phyloP scores from a whole-genome alignment of 2,113 vertebrate species.

The Paradoxurus hermaphroditus region DNA sequence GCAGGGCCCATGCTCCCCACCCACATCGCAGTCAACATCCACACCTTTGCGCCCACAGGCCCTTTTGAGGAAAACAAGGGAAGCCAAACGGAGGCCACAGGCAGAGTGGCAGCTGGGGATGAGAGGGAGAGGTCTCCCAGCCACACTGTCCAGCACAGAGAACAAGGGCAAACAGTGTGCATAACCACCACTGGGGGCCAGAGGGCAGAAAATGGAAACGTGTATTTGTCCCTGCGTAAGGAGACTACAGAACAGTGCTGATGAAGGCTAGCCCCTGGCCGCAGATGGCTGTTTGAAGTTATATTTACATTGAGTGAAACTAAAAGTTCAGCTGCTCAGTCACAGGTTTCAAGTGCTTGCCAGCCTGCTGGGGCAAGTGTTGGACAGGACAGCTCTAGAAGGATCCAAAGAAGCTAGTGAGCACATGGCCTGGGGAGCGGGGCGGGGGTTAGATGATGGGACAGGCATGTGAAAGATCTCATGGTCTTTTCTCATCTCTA shows the following conservation, averaged over 20 bases:
- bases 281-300: fast-evolving
- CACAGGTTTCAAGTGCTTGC: not conserved
- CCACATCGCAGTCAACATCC: not conserved
- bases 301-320: not conserved
- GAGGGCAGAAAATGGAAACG: fast-evolving
- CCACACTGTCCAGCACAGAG: fast-evolving
- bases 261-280: fast-evolving
- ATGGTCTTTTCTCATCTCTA: fast-evolving
- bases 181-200: fast-evolving
- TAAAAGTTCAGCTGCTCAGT: not conserved
- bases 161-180: not conserved
- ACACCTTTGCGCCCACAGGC: no score
- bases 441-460: no score
- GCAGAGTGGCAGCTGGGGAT: not conserved
- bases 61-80: not conserved
- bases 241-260: fast-evolving
- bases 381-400: not conserved
- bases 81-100: not conserved
- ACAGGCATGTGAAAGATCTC: no score
- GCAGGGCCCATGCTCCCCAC: fast-evolving
- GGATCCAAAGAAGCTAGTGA: not conserved
- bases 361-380: not conserved
- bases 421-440: not conserved
- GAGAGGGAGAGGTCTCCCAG: not conserved
- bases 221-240: not conserved